Conservation (phyloP, 2,113 vertebrate genomes). For the Microtus ochrogaster region DNA sequence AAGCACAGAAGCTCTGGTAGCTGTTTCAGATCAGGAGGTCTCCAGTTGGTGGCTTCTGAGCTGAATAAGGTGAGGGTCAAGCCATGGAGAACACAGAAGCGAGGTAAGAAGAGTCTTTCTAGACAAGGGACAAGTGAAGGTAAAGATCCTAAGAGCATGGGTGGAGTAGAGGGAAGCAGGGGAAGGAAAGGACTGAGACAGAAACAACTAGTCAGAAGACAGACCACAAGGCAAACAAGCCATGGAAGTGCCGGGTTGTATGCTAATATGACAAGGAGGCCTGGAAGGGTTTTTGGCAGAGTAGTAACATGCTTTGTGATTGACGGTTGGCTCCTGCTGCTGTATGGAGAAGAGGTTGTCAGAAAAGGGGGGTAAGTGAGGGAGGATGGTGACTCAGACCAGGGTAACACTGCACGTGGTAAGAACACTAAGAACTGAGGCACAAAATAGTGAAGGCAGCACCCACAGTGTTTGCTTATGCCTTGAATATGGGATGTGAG, state of each 20-base stretch:
- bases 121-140: background rate
- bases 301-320: background rate
- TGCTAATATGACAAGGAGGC: background rate
- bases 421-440: background rate
- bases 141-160: background rate
- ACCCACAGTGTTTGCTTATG: background rate
- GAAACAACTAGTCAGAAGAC: background rate
- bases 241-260: background rate
- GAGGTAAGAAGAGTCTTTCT: background rate
- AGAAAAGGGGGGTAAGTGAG: background rate
- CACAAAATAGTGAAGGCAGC: background rate
- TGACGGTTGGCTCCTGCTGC: background rate
- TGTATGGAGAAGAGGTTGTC: background rate
- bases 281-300: background rate
- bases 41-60: background rate
- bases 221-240: background rate
- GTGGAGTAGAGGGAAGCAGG: no score
- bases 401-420: background rate
- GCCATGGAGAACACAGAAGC: background rate
- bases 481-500: background rate
- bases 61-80: background rate
- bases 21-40: background rate
- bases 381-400: background rate
- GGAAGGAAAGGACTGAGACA: background rate
- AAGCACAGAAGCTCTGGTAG: background rate